phyloP scores from a whole-genome alignment of 2,113 vertebrate species.

The Anthoscopus minutus region DNA sequence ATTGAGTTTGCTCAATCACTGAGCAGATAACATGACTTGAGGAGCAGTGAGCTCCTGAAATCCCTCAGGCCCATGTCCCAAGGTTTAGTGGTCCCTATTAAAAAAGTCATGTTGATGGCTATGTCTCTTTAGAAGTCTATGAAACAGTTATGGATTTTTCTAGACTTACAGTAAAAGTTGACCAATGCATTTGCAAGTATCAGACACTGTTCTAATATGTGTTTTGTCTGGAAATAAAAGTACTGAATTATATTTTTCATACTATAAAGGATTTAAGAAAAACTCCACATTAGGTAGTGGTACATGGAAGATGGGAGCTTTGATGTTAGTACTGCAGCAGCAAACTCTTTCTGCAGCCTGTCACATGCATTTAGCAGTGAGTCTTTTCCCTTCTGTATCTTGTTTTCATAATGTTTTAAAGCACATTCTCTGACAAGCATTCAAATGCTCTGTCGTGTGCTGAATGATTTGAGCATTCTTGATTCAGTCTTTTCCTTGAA shows the following conservation, averaged over 20 bases:
- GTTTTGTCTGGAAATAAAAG: neutral
- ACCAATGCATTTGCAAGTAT: neutral
- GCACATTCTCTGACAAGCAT: neutral
- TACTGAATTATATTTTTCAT: neutral
- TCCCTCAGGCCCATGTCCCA: neutral
- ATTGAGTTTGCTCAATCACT: neutral
- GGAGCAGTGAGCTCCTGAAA: neutral
- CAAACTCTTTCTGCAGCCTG: neutral
- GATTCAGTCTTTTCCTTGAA: neutral
- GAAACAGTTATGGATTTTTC: neutral
- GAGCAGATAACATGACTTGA: neutral
- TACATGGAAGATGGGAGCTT: neutral
- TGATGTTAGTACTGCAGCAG: neutral
- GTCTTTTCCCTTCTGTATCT: neutral
- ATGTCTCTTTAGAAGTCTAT: neutral
- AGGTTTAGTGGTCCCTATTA: neutral
- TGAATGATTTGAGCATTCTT: neutral
- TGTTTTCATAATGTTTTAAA: neutral
- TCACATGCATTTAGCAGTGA: neutral
- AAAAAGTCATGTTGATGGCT: neutral
- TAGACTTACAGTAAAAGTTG: neutral
- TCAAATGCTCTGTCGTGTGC: neutral
- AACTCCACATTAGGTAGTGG: fast-evolving
- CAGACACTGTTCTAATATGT: neutral
- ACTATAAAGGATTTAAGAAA: neutral